These are phyloP conservation scores for Melanotus villosus DNA, from an alignment of 2,888 invertebrate species.

Conservation along the genomic window DNA sequence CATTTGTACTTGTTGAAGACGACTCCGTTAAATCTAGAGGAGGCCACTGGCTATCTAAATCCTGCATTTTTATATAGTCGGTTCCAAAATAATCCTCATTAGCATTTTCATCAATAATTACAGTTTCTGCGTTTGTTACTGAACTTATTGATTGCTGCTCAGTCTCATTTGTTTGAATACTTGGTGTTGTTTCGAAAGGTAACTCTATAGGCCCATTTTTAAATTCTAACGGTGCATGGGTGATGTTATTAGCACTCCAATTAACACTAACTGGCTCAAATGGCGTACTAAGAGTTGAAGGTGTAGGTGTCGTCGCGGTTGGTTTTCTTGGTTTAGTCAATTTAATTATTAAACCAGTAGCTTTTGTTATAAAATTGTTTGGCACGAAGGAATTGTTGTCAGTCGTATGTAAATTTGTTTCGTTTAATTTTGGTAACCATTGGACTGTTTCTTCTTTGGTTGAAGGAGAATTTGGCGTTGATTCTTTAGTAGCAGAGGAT, in stretches of 20 bases:
- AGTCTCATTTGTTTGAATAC: background rate
- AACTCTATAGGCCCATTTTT: constrained; percentile 11
- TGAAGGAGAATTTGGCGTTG: no score
- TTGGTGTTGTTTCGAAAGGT: background rate
- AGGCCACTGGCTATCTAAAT: no score
- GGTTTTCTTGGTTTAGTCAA: background rate
- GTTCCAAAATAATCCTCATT: constrained; percentile 6
- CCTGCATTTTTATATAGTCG: no score
- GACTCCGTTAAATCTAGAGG: no score
- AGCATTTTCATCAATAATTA: constrained; percentile 5
- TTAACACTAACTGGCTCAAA: background rate
- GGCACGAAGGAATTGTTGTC: no score
- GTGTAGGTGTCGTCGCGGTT: background rate
- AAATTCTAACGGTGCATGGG: background rate
- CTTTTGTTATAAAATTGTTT: background rate
- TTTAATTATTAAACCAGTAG: background rate
- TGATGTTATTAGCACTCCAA: no score
- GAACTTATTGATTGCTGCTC: background rate
- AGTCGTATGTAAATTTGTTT: no score
- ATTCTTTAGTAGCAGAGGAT: no score
- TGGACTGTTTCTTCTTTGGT: no score
- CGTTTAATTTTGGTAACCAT: background rate
- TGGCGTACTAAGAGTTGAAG: background rate
- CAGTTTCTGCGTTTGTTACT: background rate
- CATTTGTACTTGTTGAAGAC: no score